Evolutionary conservation across 2,113 vertebrate genomes (phyloP), one percentile per base, ranked within the genome.

Genomic region (Eubucco bourcierii): DNA sequence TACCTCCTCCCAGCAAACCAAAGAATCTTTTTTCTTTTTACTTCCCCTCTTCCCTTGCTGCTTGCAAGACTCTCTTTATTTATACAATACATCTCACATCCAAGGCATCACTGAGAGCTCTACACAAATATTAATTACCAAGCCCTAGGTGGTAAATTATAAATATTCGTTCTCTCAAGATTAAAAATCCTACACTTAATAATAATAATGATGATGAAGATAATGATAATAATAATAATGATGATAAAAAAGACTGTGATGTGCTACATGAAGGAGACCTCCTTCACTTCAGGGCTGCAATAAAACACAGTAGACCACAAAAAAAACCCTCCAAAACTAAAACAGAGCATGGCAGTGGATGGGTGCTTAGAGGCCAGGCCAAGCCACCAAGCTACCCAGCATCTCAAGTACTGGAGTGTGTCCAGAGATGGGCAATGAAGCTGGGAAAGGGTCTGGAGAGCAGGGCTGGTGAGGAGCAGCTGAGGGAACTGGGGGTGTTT

Each of bases 61-160:
- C 79, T 91, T 31, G 55, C 71, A 88, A 91, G 90, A 90, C 52
- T 34, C 79, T 76, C 86, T 95, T 93, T 96, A 95, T 95, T 97
- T 93, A 94, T 97, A 92, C 81, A 88, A 94, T 53, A 94, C 73
- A 50, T 88, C 92, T 86, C 88, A 68, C 79, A 94, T 93, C 93
- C 89, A 90, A 91, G 91, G 28, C 94, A 71, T 90, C 0, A 58
- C 90, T 83, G 84, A 96, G 95, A 95, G 95, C 94, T 93, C 94
- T 94, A 96, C 93, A 81, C 95, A 96, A 96, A 95, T 95, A 97
- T 96, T 96, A 96, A 97, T 97, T 97, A 97, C 88, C 78, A 67
- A 95, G 94, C 95, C 80, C 86, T 96, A 33, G 91, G 93, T 92
- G 90, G 64, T 86, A 81, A 93, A 95, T 96, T 95, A 95, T 93